Evolutionary conservation across 2,113 vertebrate genomes (phyloP).

Genomic region (Ovis aries): ARS-UI_Ramb_v3.0 NC_056061.1:85386501-85387000

Average conservation of each 20-base stretch:
- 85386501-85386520: constrained; percentile 43
- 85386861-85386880: constrained; percentile 80
- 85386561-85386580: background rate
- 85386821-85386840: constrained; percentile 74
- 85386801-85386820: constrained; percentile 74
- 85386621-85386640: background rate
- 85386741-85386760: constrained; percentile 78
- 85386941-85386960: constrained; percentile 76
- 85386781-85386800: constrained; percentile 78
- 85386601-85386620: constrained; percentile 54
- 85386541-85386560: background rate
- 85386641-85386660: constrained; percentile 60
- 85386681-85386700: constrained; percentile 72
- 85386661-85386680: constrained; percentile 73
- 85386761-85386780: constrained; percentile 82
- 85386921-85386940: constrained; percentile 65
- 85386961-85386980: constrained; percentile 61
- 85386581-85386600: background rate
- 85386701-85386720: constrained; percentile 72
- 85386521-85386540: background rate
- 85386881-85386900: constrained; percentile 78
- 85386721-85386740: constrained; percentile 77
- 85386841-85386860: constrained; percentile 79
- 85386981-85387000: constrained; percentile 35
- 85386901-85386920: constrained; percentile 78